Evolutionary conservation across 2,888 invertebrate genomes (phyloP).

Genomic region (Agriopis leucophaearia): DNA sequence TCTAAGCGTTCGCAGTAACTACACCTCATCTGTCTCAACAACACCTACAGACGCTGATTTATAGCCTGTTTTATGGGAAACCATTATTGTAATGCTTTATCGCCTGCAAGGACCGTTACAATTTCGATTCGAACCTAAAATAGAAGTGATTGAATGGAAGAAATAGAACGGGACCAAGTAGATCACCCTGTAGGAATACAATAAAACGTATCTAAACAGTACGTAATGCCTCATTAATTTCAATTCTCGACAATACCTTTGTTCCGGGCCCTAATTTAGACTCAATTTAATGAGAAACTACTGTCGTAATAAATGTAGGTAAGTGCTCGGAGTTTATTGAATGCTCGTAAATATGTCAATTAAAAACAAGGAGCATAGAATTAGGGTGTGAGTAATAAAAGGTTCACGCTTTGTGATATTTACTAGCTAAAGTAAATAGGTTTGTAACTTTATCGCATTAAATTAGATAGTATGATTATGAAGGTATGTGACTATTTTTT

Average conservation of each 20-base stretch:
- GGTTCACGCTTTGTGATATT: background rate
- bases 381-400: slow-evolving; percentile 5
- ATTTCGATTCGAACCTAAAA: background rate
- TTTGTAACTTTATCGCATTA: background rate
- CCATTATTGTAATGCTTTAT: slow-evolving; percentile 28
- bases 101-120: slow-evolving; percentile 9
- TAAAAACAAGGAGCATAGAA: slow-evolving; percentile 1
- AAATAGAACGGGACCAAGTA: slow-evolving; percentile 3
- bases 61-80: slow-evolving; percentile 40
- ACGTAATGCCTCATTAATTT: slow-evolving; percentile 16
- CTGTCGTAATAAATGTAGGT: slow-evolving; percentile 3
- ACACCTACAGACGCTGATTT: slow-evolving; percentile 52
- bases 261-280: slow-evolving; percentile 12
- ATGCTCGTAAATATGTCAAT: slow-evolving; percentile 19
- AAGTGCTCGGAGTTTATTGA: slow-evolving; percentile 9
- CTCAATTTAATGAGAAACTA: slow-evolving; percentile 17
- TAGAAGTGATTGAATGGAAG: background rate
- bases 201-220: slow-evolving; percentile 16
- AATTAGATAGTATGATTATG: background rate
- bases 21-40: slow-evolving; percentile 62
- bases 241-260: slow-evolving; percentile 15
- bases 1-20: slow-evolving; percentile 50
- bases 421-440: background rate
- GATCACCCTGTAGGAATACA: slow-evolving; percentile 1
- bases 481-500: background rate